Evolutionary conservation across 2,888 invertebrate species (phyloP), one percentile per base, ranked within the genome.

Genomic region (Diarsia rubi): DNA sequence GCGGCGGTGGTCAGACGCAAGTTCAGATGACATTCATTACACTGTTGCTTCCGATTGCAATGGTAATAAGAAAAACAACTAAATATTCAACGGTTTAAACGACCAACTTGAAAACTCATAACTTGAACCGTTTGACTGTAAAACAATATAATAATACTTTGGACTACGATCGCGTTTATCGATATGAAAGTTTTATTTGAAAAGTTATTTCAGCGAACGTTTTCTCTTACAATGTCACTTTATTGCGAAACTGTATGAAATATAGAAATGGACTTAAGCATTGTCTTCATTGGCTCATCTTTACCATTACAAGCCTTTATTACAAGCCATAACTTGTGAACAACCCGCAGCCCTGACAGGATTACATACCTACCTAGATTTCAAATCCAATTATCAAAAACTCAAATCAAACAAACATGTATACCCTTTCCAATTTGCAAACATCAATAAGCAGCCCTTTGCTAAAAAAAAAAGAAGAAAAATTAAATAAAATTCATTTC

Each of bases 401-500:
- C 69, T 65, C 31, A 85, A 87, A 77, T 65, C 78, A 77, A 79
- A 85, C 66, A 84, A 42, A 75, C 52, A 45, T n/a, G n/a, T n/a
- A n/a, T 54, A 85, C 82, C 77, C 79, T 84, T 87, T 86, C 73
- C 86, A 86, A 90, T 90, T 88, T 82, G 49, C 79, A 80, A 85
- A 88, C 88, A 90, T 90, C 91, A 92, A 91, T 91, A 86, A 82
- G 77, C 82, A 85, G 73, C 70, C 69, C 64, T 78, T 73, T 19
- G 42, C 79, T 85, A 83, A 88, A 86, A 86, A 90, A 89, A 88
- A 90, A 91, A 90, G 90, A 88, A 89, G 60, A 86, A 92, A 93
- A 93, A 93, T 92, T 92, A 94, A 94, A 93, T 47, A 68, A 93
- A 82, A 92, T 90, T 94, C 94, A 94, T 95, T 94, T 93, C 90